Conservation (phyloP, 1,140 invertebrate species). For the Tetramorium parvispinum region DNA sequence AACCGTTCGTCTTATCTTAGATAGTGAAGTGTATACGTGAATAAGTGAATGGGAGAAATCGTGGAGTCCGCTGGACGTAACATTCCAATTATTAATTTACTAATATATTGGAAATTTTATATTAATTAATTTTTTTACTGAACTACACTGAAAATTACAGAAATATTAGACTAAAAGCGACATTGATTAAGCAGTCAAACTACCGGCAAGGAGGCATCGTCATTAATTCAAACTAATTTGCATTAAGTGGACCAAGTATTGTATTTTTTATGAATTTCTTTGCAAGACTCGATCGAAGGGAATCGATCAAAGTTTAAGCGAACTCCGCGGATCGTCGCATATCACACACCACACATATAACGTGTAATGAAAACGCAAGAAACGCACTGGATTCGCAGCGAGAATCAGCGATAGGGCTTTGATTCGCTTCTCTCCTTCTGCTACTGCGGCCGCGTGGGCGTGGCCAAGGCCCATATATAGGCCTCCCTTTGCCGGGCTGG, state of each 20-base stretch:
- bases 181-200: background rate
- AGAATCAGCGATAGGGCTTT: constrained; percentile 4
- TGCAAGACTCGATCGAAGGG: background rate
- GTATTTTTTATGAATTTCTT: background rate
- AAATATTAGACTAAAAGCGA: background rate
- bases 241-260: background rate
- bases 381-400: background rate
- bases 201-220: background rate
- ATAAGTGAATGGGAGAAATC: no score
- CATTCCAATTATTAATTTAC: no score
- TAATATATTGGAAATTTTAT: no score
- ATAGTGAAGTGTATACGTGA: no score
- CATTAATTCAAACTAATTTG: background rate
- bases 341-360: background rate
- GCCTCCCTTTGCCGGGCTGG: constrained; percentile 46
- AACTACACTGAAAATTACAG: no score
- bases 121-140: no score
- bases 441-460: background rate
- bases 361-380: background rate
- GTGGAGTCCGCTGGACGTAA: no score
- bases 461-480: constrained; percentile 72
- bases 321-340: background rate
- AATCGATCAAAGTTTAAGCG: background rate
- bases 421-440: constrained; percentile 8
- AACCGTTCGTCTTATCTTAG: no score